phyloP scores from a whole-genome alignment of 1,140 invertebrate species.

The Pomacea maculata region DNA sequence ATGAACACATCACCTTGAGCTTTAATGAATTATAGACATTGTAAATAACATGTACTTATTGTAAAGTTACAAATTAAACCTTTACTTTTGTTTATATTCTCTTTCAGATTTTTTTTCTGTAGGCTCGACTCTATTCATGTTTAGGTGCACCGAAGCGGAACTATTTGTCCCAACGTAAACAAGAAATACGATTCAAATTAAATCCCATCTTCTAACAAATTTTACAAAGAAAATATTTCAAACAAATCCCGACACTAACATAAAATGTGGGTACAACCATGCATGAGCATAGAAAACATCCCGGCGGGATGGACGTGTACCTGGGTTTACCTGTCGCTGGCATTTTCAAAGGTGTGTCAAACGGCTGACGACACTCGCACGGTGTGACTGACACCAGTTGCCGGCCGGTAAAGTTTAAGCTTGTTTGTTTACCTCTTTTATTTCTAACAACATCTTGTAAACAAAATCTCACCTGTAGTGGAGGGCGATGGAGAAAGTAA shows the following conservation, averaged over 20 bases:
- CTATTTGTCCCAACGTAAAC: too few relatives aligned
- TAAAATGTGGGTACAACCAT: background rate
- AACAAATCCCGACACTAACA: background rate
- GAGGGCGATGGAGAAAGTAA: background rate
- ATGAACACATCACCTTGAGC: too few relatives aligned
- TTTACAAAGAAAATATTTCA: background rate
- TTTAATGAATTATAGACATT: too few relatives aligned
- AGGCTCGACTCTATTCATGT: too few relatives aligned
- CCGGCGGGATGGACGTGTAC: conserved; percentile 1
- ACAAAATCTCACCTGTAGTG: background rate
- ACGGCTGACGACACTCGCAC: conserved; percentile 12
- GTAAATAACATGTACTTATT: too few relatives aligned
- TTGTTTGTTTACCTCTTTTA: too few relatives aligned
- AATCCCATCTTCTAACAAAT: background rate
- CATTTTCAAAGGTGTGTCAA: background rate
- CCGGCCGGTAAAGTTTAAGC: background rate
- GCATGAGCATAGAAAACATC: background rate
- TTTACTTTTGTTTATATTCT: too few relatives aligned
- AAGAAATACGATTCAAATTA: too few relatives aligned
- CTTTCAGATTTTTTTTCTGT: too few relatives aligned
- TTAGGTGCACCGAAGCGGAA: too few relatives aligned
- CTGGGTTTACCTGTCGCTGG: conserved; percentile 10
- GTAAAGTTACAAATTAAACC: too few relatives aligned
- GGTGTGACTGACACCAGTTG: conserved; percentile 6
- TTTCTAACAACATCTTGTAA: too few relatives aligned